phyloP scores from a whole-genome alignment of 2,113 vertebrate genomes.

The Abramis brama region DNA sequence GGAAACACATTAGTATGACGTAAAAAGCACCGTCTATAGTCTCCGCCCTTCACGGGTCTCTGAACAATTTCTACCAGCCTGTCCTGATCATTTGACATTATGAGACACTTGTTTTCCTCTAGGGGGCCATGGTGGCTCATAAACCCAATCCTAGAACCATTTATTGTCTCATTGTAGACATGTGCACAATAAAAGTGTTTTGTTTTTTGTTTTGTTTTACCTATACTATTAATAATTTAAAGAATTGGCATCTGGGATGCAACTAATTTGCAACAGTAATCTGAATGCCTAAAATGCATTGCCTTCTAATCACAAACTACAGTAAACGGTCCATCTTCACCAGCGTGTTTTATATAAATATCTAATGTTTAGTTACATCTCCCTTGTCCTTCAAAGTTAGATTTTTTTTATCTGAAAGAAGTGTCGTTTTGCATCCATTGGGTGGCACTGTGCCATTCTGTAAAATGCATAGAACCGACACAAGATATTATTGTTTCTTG shows the following conservation, averaged over 20 bases:
- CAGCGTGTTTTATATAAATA: background rate
- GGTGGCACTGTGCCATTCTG: constrained; percentile 35
- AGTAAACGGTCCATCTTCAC: background rate
- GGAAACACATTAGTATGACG: constrained; percentile 26
- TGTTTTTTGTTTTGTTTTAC: too few species aligned
- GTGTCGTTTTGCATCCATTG: background rate
- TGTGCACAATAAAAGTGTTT: background rate
- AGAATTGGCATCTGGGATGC: background rate
- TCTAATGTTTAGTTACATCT: background rate
- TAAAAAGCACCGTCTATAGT: background rate
- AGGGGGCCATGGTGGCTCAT: background rate
- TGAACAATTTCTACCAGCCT: too few species aligned
- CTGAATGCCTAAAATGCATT: background rate
- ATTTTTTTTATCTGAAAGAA: too few species aligned
- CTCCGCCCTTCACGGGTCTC: background rate
- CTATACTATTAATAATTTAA: background rate
- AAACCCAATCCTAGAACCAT: background rate
- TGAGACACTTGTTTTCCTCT: background rate
- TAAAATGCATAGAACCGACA: background rate
- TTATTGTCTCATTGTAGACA: background rate
- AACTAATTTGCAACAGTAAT: background rate
- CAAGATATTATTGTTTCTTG: background rate
- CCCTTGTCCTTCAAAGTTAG: background rate
- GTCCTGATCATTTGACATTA: background rate
- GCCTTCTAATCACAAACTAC: background rate